Evolutionary conservation across 2,888 invertebrate genomes (phyloP).

Genomic region (Limnephilus auricula): DNA sequence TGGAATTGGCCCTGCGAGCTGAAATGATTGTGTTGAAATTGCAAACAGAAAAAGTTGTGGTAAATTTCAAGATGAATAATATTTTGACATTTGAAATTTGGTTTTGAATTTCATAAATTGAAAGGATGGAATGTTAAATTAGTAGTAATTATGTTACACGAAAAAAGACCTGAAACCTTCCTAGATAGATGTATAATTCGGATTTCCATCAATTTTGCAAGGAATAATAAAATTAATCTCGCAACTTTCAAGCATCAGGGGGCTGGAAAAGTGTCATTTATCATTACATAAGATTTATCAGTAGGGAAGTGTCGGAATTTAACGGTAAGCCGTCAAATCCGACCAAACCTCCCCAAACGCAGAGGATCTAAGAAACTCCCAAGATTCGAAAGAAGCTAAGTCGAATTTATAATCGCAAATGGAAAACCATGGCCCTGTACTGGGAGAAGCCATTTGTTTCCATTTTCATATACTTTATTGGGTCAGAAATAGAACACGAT

Average conservation of each 20-base stretch:
- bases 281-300: constrained; percentile 27
- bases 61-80: background rate
- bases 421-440: background rate
- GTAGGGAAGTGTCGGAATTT: constrained; percentile 20
- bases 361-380: background rate
- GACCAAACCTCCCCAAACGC: constrained; percentile 5
- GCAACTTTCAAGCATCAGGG: background rate
- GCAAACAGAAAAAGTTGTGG: background rate
- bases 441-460: constrained; percentile 13
- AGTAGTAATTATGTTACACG: background rate
- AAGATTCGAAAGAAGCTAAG: background rate
- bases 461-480: constrained; percentile 34
- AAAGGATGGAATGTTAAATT: background rate
- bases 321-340: constrained; percentile 21
- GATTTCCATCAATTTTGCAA: constrained; percentile 4
- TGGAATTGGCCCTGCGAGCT: background rate
- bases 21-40: background rate
- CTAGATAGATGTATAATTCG: background rate
- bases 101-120: background rate
- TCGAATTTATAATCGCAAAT: constrained; percentile 18
- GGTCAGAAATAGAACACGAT: background rate
- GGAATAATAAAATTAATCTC: constrained; percentile 40
- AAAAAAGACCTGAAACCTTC: background rate
- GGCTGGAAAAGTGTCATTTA: constrained; percentile 26
- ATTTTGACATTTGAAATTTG: background rate